Evolutionary conservation across 2,888 invertebrate genomes (phyloP).

Genomic region (Syrphus vitripennis): DNA sequence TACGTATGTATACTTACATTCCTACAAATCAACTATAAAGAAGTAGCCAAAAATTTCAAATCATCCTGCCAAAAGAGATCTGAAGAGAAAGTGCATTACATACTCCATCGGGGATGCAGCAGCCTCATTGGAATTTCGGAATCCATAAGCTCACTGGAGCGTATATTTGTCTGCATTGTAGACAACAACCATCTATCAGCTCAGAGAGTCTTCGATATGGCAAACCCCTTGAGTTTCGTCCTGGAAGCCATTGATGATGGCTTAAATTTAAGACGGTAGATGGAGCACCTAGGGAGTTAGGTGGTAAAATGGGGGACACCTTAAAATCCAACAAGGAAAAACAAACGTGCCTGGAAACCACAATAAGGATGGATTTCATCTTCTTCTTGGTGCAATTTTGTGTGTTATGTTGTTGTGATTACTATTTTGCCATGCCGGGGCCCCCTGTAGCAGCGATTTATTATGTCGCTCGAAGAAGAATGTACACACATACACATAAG

Average conservation of each 20-base stretch:
- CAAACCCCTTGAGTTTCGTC: neutral
- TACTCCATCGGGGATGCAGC: neutral
- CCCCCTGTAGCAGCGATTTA: slow-evolving; percentile 45
- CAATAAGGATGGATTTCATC: slow-evolving; percentile 33
- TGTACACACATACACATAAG: neutral
- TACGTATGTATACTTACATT: neutral
- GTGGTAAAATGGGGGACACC: neutral
- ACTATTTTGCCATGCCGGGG: neutral
- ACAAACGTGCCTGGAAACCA: slow-evolving; percentile 50
- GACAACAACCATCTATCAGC: slow-evolving; percentile 54
- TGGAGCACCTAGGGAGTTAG: neutral
- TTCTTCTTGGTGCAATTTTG: slow-evolving; percentile 12
- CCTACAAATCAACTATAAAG: neutral
- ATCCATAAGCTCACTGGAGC: slow-evolving; percentile 33
- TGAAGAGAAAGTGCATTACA: slow-evolving; percentile 10
- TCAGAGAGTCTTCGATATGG: slow-evolving; percentile 37
- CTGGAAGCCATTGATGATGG: slow-evolving; percentile 35
- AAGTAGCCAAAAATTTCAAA: slow-evolving; percentile 56
- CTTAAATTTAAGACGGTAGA: slow-evolving; percentile 42
- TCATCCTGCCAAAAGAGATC: slow-evolving; percentile 38
- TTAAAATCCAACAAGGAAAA: slow-evolving; percentile 32
- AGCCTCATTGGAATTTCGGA: neutral
- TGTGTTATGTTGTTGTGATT: slow-evolving; percentile 23
- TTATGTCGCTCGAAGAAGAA: slow-evolving; percentile 33
- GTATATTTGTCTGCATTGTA: slow-evolving; percentile 60